Conservation (phyloP, 2,888 invertebrate genomes). For the Argyresthia goedartella region DNA sequence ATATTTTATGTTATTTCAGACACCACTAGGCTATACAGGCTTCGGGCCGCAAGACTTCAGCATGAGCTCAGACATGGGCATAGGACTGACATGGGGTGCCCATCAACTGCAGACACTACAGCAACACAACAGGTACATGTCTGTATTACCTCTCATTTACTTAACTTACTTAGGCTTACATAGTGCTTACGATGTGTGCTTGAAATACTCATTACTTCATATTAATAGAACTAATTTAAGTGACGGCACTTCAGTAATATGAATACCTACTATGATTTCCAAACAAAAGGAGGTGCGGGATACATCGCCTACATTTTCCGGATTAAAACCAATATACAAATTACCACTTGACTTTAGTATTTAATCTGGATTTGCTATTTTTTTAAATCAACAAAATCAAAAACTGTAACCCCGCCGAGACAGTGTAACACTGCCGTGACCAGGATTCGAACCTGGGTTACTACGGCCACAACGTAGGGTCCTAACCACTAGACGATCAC, state of each 20-base stretch:
- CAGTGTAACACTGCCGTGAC: constrained; percentile 60
- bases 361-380: too few species aligned
- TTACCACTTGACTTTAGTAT: too few species aligned
- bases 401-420: constrained; percentile 20
- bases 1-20: constrained; percentile 32
- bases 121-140: constrained; percentile 75
- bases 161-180: too few species aligned
- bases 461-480: constrained; percentile 83
- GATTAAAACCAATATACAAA: too few species aligned
- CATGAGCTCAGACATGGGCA: constrained; percentile 80
- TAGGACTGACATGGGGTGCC: constrained; percentile 76
- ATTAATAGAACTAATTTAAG: too few species aligned
- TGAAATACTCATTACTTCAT: too few species aligned
- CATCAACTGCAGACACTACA: constrained; percentile 79
- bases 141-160: constrained; percentile 31
- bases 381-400: constrained; percentile 8
- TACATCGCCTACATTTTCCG: too few species aligned
- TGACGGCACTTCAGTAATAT: too few species aligned
- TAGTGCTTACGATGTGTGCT: too few species aligned
- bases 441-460: constrained; percentile 75
- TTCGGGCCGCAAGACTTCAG: constrained; percentile 85
- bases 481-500: constrained; percentile 82
- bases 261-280: too few species aligned
- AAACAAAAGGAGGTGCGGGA: too few species aligned
- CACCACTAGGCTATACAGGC: constrained; percentile 74